Conservation (phyloP, 2,888 invertebrate species). For the Melieria omissa region DNA sequence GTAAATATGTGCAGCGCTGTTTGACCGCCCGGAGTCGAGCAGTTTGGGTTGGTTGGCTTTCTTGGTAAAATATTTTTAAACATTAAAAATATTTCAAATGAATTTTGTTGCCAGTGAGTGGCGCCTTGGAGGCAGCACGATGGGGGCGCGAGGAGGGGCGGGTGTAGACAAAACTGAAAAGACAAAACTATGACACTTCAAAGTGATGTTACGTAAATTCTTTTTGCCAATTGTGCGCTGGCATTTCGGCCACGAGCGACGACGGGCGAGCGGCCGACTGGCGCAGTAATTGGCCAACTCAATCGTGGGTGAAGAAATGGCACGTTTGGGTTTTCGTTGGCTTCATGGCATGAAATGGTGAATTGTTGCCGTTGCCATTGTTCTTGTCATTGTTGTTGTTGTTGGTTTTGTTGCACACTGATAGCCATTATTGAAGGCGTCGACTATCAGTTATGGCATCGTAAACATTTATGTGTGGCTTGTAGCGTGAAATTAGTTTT, state of each 20-base stretch:
- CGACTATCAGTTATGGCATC: constrained; percentile 34
- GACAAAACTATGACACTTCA: background rate
- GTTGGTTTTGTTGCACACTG: constrained; percentile 17
- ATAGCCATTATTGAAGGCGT: constrained; percentile 13
- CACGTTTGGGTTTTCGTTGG: background rate
- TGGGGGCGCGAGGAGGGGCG: background rate
- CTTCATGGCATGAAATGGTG: background rate
- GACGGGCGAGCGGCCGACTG: background rate
- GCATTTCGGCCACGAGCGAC: background rate
- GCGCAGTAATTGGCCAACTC: background rate
- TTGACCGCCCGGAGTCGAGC: background rate
- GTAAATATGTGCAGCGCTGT: no score
- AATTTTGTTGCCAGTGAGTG: background rate
- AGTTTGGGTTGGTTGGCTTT: constrained; percentile 1
- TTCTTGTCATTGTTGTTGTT: constrained; percentile 5
- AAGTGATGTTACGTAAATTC: background rate
- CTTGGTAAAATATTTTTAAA: background rate
- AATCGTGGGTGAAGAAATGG: background rate
- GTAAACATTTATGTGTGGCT: constrained; percentile 46
- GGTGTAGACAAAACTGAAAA: background rate
- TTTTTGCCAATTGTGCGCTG: background rate
- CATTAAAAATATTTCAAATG: constrained; percentile 6
- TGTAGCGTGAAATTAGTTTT: constrained; percentile 50
- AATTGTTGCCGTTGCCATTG: constrained; percentile 10
- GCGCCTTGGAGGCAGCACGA: background rate